phyloP scores from a whole-genome alignment of 2,888 invertebrate genomes.

The Rhimphoctona megacephalus region DNA sequence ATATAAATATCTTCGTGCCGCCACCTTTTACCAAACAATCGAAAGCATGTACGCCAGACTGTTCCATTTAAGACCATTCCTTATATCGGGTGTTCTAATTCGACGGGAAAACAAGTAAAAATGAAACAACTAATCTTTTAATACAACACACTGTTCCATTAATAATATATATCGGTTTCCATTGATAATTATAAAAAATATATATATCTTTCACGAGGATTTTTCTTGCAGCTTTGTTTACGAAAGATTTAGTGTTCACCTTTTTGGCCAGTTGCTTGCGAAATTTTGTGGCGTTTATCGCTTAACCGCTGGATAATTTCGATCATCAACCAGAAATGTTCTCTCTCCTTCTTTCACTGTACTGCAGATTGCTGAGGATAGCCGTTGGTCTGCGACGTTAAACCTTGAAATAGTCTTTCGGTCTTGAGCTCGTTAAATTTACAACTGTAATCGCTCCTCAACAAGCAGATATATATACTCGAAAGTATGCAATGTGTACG shows the following conservation, averaged over 20 bases:
- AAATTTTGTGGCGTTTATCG: slow-evolving; percentile 11
- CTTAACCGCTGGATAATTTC: slow-evolving; percentile 51
- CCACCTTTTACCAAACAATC: slow-evolving; percentile 12
- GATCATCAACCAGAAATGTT: slow-evolving; percentile 35
- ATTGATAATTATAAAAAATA: no score
- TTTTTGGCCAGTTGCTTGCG: background rate
- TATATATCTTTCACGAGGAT: background rate
- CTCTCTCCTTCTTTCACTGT: background rate
- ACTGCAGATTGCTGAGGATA: slow-evolving; percentile 29
- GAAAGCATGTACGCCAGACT: background rate
- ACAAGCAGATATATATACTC: slow-evolving; percentile 16
- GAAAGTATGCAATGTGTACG: background rate
- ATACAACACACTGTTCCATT: background rate
- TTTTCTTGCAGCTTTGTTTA: slow-evolving; percentile 12
- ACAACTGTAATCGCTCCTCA: slow-evolving; percentile 35
- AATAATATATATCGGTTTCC: background rate
- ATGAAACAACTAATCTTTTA: background rate
- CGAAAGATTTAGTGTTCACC: background rate
- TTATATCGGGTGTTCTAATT: background rate
- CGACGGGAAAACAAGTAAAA: background rate
- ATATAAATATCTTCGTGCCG: slow-evolving; percentile 3
- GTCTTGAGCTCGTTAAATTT: slow-evolving; percentile 62
- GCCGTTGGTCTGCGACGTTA: slow-evolving; percentile 37
- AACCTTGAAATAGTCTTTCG: slow-evolving; percentile 65
- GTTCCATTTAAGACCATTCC: background rate